phyloP scores from a whole-genome alignment of 2,888 invertebrate species.

The Spodoptera exigua region DNA sequence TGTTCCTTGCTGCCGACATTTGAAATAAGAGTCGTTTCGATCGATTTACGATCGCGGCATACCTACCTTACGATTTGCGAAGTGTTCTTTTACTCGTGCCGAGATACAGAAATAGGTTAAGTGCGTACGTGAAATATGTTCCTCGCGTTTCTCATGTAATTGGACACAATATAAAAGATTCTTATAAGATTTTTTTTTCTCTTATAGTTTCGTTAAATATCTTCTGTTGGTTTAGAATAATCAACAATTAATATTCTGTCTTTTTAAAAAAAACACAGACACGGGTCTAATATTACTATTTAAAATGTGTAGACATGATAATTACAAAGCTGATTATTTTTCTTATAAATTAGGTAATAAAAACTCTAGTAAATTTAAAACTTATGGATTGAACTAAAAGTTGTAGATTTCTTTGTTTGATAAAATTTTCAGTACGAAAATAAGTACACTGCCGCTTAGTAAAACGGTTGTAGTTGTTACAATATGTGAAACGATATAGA shows the following conservation, averaged over 20 bases:
- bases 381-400: too few species aligned
- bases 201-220: background rate
- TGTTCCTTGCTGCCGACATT: constrained; percentile 62
- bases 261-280: too few species aligned
- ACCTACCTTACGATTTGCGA: constrained; percentile 46
- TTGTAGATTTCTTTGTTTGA: too few species aligned
- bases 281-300: too few species aligned
- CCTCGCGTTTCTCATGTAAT: constrained; percentile 25
- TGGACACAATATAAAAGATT: constrained; percentile 30
- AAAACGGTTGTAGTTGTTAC: background rate
- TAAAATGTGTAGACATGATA: too few species aligned
- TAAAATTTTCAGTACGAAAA: too few species aligned
- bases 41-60: constrained; percentile 56
- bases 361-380: too few species aligned
- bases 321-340: too few species aligned
- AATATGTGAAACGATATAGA: constrained; percentile 36
- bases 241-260: too few species aligned
- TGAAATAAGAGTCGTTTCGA: constrained; percentile 60
- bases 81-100: constrained; percentile 36
- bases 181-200: constrained; percentile 2
- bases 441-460: too few species aligned
- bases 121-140: constrained; percentile 35
- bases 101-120: constrained; percentile 45
- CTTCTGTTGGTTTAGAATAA: background rate
- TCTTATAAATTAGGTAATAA: too few species aligned